Conservation (phyloP, 2,113 vertebrate species). For the Cygnus atratus region DNA sequence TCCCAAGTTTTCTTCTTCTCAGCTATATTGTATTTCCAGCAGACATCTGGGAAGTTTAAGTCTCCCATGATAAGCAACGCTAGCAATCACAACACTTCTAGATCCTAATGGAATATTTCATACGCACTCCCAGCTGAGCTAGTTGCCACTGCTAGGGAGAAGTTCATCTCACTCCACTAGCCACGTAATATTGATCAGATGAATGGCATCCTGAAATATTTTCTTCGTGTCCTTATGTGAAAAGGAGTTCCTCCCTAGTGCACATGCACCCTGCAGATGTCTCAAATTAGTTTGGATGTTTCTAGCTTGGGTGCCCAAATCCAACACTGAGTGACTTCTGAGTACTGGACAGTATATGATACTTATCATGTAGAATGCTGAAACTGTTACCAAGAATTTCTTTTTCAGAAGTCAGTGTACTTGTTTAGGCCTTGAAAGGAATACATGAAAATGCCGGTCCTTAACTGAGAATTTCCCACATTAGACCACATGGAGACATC, state of each 20-base stretch:
- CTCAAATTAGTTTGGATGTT: background rate
- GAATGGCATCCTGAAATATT: background rate
- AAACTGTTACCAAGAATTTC: background rate
- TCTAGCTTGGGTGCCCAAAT: background rate
- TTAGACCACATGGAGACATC: background rate
- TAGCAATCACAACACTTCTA: too few relatives aligned
- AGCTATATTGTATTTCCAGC: too few relatives aligned
- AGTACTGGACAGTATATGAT: background rate
- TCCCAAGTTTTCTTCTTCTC: too few relatives aligned
- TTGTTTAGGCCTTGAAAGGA: background rate
- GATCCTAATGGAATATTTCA: too few relatives aligned
- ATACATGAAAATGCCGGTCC: background rate
- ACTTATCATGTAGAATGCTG: background rate
- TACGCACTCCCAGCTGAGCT: background rate
- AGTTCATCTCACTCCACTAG: background rate
- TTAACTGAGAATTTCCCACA: background rate
- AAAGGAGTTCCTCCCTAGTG: background rate
- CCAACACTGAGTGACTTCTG: background rate
- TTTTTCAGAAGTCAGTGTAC: rapidly evolving
- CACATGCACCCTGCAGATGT: background rate
- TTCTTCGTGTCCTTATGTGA: rapidly evolving
- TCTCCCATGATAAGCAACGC: too few relatives aligned
- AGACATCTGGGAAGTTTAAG: too few relatives aligned
- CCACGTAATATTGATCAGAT: rapidly evolving
- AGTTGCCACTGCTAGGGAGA: background rate